A percentile compares a stretch with the other conserved stretches of the same genome.
These are phyloP conservation scores for Hedychridium roseum DNA, from an alignment of 2,888 invertebrate genomes.

Conservation along the genomic window DNA sequence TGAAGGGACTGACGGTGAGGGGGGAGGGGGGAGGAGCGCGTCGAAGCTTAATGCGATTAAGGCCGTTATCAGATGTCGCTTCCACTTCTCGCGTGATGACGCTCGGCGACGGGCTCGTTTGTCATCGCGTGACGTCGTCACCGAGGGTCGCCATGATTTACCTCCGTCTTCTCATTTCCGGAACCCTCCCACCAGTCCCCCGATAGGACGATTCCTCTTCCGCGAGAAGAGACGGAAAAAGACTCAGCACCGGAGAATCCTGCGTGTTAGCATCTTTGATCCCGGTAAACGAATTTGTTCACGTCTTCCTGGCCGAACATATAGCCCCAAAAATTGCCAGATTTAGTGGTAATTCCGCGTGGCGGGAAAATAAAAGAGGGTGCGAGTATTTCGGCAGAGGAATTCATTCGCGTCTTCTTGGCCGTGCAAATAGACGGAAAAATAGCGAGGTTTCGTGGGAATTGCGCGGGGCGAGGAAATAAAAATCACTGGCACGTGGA, in stretches of 20 bases:
- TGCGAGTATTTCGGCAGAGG: background rate
- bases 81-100: slow-evolving; percentile 58
- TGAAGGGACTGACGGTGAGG: slow-evolving; percentile 4
- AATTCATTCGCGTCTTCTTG: background rate
- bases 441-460: background rate
- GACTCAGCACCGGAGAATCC: no score
- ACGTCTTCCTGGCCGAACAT: no score
- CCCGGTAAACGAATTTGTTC: no score
- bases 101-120: slow-evolving; percentile 56
- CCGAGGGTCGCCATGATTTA: slow-evolving; percentile 59
- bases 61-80: slow-evolving; percentile 62
- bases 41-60: slow-evolving; percentile 56
- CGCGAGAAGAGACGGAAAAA: no score
- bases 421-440: background rate
- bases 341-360: background rate
- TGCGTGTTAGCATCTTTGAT: no score
- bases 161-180: slow-evolving; percentile 51
- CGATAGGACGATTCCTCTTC: no score
- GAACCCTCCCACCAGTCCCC: slow-evolving; percentile 33
- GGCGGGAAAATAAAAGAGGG: background rate
- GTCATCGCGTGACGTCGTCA: slow-evolving; percentile 61
- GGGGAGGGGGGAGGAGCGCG: slow-evolving; percentile 12
- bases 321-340: no score
- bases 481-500: background rate
- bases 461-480: no score